Conservation (phyloP, 2,888 invertebrate genomes). For the Euphydryas editha region DNA sequence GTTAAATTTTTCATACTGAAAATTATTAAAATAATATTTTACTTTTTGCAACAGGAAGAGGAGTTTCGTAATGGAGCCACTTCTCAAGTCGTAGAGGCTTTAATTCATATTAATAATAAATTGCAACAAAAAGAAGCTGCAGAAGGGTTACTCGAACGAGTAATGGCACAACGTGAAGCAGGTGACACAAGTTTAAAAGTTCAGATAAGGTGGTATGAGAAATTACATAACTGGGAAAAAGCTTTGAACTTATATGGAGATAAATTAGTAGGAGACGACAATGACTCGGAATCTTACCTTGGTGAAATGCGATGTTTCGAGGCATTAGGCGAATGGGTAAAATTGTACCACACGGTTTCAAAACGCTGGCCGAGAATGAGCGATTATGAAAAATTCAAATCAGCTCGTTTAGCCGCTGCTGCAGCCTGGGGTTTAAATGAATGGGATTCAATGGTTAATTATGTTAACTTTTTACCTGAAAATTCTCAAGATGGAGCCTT, state of each 20-base stretch:
- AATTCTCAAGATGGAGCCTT: constrained; percentile 98
- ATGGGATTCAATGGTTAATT: constrained; percentile 97
- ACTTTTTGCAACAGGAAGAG: constrained; percentile 86
- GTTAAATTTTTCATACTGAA: background rate
- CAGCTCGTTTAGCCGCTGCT: constrained; percentile 96
- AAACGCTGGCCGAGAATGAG: constrained; percentile 89
- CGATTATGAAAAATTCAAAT: constrained; percentile 83
- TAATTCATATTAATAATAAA: constrained; percentile 99
- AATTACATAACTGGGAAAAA: constrained; percentile 99
- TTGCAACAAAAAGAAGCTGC: constrained; percentile 99
- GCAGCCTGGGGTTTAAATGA: constrained; percentile 98
- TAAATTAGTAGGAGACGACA: constrained; percentile 85
- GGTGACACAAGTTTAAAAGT: constrained; percentile 83
- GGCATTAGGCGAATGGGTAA: constrained; percentile 98
- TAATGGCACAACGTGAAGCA: constrained; percentile 90
- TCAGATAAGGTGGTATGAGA: constrained; percentile 98
- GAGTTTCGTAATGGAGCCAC: constrained; percentile 94
- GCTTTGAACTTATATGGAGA: constrained; percentile 94
- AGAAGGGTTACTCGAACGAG: constrained; percentile 94
- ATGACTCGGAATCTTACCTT: constrained; percentile 91
- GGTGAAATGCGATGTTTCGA: constrained; percentile 98
- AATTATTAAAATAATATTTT: constrained; percentile 7
- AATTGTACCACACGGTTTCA: constrained; percentile 91
- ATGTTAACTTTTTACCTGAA: constrained; percentile 94
- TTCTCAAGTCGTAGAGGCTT: constrained; percentile 94